These are phyloP conservation scores for Melanargia galathea DNA, from an alignment of 2,888 invertebrate genomes.

Conservation along the genomic window DNA sequence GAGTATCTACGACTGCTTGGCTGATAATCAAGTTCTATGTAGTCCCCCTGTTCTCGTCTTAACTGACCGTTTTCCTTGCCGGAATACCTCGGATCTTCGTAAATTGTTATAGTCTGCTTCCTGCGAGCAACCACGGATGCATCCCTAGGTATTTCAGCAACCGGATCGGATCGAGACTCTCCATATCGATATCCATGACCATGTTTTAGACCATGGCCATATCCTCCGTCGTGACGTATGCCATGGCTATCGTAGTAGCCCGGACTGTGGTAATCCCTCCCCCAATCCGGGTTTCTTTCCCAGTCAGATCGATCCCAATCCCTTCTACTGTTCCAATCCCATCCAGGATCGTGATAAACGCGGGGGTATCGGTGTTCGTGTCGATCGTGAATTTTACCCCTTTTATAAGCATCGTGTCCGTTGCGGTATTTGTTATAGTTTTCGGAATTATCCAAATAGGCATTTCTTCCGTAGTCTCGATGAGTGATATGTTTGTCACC, in stretches of 20 bases:
- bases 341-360: conserved; percentile 56
- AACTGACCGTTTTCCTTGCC: conserved; percentile 68
- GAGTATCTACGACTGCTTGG: conserved; percentile 75
- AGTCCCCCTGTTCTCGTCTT: conserved; percentile 69
- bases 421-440: conserved; percentile 70
- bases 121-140: conserved; percentile 71
- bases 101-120: conserved; percentile 78
- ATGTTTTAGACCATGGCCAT: conserved; percentile 66
- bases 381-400: conserved; percentile 63
- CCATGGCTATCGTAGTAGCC: conserved; percentile 72
- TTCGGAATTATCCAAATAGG: conserved; percentile 71
- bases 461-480: conserved; percentile 73
- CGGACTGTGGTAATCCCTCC: conserved; percentile 66
- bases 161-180: conserved; percentile 64
- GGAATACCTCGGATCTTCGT: conserved; percentile 76
- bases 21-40: conserved; percentile 70
- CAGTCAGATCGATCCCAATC: conserved; percentile 56
- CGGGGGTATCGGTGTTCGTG: conserved; percentile 59
- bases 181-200: conserved; percentile 71
- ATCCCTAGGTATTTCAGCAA: conserved; percentile 63
- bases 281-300: conserved; percentile 54
- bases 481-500: conserved; percentile 67
- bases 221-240: conserved; percentile 68
- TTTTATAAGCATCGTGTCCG: conserved; percentile 64
- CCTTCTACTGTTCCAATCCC: conserved; percentile 61